phyloP scores from a whole-genome alignment of 2,888 invertebrate species.

The Drosophila pullipes region DNA sequence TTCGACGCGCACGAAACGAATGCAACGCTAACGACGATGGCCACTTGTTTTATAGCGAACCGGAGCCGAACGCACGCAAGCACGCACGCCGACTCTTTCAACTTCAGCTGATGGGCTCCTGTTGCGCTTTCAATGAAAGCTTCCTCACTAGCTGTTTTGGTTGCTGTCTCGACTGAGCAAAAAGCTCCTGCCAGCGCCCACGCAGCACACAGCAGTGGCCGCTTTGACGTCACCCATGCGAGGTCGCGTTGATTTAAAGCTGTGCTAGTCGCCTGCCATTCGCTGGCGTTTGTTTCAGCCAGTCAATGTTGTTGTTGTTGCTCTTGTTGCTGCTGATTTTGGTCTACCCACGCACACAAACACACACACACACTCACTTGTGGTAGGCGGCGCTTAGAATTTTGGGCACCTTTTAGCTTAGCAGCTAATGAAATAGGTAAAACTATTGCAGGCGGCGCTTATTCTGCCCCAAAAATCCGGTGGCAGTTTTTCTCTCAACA shows the following conservation, averaged over 20 bases:
- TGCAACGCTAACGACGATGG: slow-evolving; percentile 48
- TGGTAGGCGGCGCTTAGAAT: slow-evolving; percentile 71
- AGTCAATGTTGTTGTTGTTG: slow-evolving; percentile 28
- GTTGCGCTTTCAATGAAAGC: slow-evolving; percentile 73
- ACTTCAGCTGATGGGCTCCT: slow-evolving; percentile 70
- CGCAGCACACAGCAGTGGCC: slow-evolving; percentile 21
- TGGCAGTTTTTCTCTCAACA: slow-evolving; percentile 2
- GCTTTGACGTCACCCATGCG: slow-evolving; percentile 63
- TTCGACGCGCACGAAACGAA: slow-evolving; percentile 76
- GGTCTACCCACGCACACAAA: slow-evolving; percentile 58
- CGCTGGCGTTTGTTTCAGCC: slow-evolving; percentile 57
- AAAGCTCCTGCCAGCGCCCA: slow-evolving; percentile 43
- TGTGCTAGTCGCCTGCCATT: slow-evolving; percentile 65
- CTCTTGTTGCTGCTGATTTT: slow-evolving; percentile 10
- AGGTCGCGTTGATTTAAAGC: slow-evolving; percentile 64
- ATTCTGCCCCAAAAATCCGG: neutral
- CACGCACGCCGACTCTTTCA: slow-evolving; percentile 46
- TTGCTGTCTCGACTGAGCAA: slow-evolving; percentile 47
- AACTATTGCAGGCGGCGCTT: slow-evolving; percentile 20
- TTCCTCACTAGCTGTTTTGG: slow-evolving; percentile 32
- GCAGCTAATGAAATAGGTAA: slow-evolving; percentile 48
- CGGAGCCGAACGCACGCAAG: slow-evolving; percentile 41
- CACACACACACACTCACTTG: slow-evolving; percentile 5
- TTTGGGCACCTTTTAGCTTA: slow-evolving; percentile 35
- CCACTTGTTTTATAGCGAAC: slow-evolving; percentile 71